These are phyloP conservation scores for Sphaerophoria rueppellii DNA, from an alignment of 2,888 invertebrate genomes.

Conservation along the genomic window DNA sequence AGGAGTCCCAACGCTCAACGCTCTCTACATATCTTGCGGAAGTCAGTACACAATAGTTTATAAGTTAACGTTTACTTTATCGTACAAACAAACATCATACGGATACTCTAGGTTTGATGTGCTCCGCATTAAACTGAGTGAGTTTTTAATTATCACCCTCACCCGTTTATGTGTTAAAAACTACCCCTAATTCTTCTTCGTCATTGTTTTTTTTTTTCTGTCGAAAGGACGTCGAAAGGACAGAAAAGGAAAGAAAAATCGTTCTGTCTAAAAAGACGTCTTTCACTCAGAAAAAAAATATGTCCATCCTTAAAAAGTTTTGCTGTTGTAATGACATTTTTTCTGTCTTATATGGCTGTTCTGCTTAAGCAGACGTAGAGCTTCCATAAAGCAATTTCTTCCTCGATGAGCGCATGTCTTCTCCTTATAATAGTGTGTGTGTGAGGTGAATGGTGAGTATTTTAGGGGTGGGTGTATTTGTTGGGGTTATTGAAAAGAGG, in stretches of 20 bases:
- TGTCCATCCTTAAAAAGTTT: conserved; percentile 60
- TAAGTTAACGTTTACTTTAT: conserved; percentile 11
- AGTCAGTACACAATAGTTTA: not conserved
- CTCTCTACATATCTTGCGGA: not conserved
- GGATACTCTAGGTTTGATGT: conserved; percentile 16
- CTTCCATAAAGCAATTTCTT: conserved; percentile 45
- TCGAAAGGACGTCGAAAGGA: conserved; percentile 20
- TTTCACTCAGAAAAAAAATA: conserved; percentile 11
- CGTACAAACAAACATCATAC: not conserved
- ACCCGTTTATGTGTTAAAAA: conserved; percentile 23
- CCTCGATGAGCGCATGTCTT: conserved; percentile 65
- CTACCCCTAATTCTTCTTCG: conserved; percentile 53
- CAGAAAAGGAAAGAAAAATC: conserved; percentile 64
- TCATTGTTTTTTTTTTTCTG: conserved; percentile 21
- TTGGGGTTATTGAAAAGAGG: not conserved
- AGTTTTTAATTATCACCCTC: conserved; percentile 66
- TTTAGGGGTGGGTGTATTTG: not conserved
- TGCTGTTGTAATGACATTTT: conserved; percentile 64
- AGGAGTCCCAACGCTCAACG: conserved; percentile 59
- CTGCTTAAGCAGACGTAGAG: conserved; percentile 7
- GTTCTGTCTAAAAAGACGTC: conserved; percentile 53
- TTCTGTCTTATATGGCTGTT: conserved; percentile 7
- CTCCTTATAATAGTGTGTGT: conserved; percentile 57
- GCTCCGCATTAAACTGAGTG: conserved; percentile 45
- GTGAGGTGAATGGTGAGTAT: conserved; percentile 11